phyloP scores from a whole-genome alignment of 2,888 invertebrate genomes.

The Hyalella azteca region DNA sequence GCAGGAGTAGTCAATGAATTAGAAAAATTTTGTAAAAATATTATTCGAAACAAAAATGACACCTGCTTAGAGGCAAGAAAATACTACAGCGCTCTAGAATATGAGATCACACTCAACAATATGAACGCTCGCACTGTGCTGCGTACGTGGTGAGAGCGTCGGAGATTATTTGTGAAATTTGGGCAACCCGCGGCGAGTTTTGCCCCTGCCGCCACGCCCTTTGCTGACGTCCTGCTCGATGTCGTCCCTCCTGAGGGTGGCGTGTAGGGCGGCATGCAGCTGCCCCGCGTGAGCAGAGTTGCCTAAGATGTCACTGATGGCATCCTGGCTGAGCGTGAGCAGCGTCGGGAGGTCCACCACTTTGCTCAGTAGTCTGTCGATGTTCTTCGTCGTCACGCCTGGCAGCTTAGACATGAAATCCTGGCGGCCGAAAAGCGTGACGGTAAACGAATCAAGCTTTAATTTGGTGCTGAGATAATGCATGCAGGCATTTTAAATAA shows the following conservation, averaged over 20 bases:
- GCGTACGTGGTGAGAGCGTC: too few relatives aligned
- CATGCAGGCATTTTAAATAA: too few relatives aligned
- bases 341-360: conserved; percentile 72
- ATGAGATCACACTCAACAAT: too few relatives aligned
- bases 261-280: conserved; percentile 22
- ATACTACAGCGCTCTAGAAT: too few relatives aligned
- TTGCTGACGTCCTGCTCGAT: neutral
- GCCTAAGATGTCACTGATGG: conserved; percentile 72
- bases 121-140: too few relatives aligned
- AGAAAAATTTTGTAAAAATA: too few relatives aligned
- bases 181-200: conserved; percentile 4
- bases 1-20: too few relatives aligned
- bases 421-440: too few relatives aligned
- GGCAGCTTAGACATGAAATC: conserved; percentile 60
- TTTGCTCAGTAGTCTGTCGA: conserved; percentile 76
- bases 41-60: too few relatives aligned
- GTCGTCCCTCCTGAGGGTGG: conserved; percentile 8
- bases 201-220: neutral
- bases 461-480: too few relatives aligned
- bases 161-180: neutral
- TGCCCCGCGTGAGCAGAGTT: conserved; percentile 14
- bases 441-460: too few relatives aligned
- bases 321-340: conserved; percentile 65
- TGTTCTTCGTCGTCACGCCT: conserved; percentile 80
- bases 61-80: too few relatives aligned